These are phyloP conservation scores for Vandiemenella viatica DNA, from an alignment of 2,888 invertebrate genomes.

Conservation along the genomic window DNA sequence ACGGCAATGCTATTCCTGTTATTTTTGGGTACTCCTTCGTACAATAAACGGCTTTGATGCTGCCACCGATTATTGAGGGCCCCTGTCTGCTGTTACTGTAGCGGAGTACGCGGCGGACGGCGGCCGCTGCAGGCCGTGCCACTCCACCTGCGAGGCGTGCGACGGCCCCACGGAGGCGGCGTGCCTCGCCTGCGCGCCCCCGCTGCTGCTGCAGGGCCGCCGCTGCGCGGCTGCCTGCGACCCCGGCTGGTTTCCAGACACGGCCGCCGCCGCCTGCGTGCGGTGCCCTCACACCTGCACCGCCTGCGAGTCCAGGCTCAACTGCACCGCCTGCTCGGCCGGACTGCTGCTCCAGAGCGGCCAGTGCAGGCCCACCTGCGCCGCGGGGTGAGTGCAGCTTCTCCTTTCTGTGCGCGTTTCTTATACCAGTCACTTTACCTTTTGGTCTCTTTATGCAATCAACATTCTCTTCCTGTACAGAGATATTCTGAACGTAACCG, in stretches of 20 bases:
- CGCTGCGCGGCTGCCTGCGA: not conserved
- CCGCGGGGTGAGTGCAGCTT: constrained; percentile 18
- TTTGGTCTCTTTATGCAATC: too few relatives aligned
- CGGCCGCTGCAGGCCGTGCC: constrained; percentile 55
- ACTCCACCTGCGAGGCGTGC: constrained; percentile 65
- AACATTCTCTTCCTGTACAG: too few relatives aligned
- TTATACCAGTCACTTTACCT: too few relatives aligned
- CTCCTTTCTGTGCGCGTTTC: too few relatives aligned
- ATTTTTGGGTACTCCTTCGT: too few relatives aligned
- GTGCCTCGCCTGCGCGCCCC: constrained; percentile 54
- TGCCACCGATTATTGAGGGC: too few relatives aligned
- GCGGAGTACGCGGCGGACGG: constrained; percentile 54
- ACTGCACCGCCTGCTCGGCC: constrained; percentile 19
- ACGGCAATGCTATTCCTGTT: too few relatives aligned
- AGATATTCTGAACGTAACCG: too few relatives aligned
- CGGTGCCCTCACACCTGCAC: constrained; percentile 21
- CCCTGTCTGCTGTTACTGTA: too few relatives aligned
- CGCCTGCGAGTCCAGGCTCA: constrained; percentile 18
- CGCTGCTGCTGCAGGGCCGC: constrained; percentile 35
- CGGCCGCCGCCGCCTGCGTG: constrained; percentile 21
- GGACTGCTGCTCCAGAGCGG: constrained; percentile 21
- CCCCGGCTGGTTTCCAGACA: not conserved
- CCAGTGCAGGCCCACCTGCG: constrained; percentile 21
- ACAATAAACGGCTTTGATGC: too few relatives aligned
- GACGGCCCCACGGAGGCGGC: constrained; percentile 55